A percentile compares a stretch with the other conserved stretches of the same genome.
Evolutionary conservation across 2,888 invertebrate genomes (phyloP).

Genomic region (Pachycephus smyrnensis): DNA sequence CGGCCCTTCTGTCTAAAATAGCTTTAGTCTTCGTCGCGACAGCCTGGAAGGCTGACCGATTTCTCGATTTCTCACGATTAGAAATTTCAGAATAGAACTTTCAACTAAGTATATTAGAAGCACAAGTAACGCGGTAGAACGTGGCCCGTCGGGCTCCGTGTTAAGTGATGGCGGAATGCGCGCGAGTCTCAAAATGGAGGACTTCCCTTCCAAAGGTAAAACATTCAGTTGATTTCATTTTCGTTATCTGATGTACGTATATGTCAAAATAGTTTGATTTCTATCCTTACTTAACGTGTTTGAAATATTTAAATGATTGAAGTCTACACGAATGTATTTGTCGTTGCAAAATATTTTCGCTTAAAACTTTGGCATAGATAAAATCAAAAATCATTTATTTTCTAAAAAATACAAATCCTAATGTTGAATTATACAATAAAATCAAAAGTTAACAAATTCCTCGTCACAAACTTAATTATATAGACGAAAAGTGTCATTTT

Average conservation of each 20-base stretch:
- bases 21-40: constrained; percentile 16
- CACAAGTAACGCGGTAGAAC: background rate
- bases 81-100: background rate
- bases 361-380: background rate
- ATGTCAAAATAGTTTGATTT: background rate
- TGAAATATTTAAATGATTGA: background rate
- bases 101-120: background rate
- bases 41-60: constrained; percentile 4
- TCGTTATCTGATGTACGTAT: background rate
- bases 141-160: background rate
- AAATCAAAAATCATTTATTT: background rate
- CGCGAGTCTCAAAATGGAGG: background rate
- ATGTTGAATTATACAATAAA: background rate
- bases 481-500: background rate
- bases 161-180: background rate
- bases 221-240: background rate
- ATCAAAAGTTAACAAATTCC: background rate
- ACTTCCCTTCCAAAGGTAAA: background rate
- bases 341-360: too few species aligned
- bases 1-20: background rate
- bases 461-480: background rate
- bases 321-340: too few species aligned
- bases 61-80: background rate
- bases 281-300: background rate
- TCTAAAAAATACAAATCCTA: background rate